Conservation (phyloP, 2,888 invertebrate species). For the Dryocosmus kuriphilus region DNA sequence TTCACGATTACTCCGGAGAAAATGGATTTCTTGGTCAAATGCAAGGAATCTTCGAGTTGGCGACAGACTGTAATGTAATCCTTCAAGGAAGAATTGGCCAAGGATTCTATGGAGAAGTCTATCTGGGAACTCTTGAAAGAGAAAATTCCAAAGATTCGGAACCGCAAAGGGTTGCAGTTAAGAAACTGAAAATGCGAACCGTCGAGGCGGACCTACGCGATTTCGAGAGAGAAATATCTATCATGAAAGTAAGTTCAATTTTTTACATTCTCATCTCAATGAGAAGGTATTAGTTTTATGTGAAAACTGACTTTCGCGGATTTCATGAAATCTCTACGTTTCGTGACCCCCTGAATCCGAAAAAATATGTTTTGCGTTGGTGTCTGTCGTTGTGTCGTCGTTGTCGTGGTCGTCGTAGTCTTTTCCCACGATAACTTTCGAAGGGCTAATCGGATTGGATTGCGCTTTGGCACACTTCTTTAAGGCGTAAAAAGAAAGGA, state of each 20-base stretch:
- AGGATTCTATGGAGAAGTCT: conserved; percentile 94
- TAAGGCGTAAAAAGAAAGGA: too few species aligned
- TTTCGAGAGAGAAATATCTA: conserved; percentile 90
- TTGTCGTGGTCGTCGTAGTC: too few species aligned
- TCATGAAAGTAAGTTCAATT: conserved; percentile 86
- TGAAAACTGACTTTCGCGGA: too few species aligned
- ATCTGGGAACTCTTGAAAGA: conserved; percentile 85
- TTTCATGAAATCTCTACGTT: too few species aligned
- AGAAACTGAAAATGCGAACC: conserved; percentile 81
- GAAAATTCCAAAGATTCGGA: conserved; percentile 78
- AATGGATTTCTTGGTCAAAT: conserved; percentile 71
- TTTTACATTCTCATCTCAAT: too few species aligned
- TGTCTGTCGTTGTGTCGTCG: too few species aligned
- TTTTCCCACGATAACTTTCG: too few species aligned
- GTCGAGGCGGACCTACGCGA: conserved; percentile 81
- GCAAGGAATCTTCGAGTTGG: conserved; percentile 80
- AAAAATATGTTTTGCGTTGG: too few species aligned
- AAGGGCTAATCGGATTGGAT: too few species aligned
- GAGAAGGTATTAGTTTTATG: too few species aligned
- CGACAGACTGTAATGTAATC: conserved; percentile 81
- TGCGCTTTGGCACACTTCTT: too few species aligned
- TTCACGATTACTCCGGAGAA: conserved; percentile 43
- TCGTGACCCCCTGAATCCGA: too few species aligned
- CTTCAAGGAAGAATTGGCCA: conserved; percentile 82
- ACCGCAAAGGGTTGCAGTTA: conserved; percentile 83